Evolutionary conservation across 2,113 vertebrate genomes (phyloP).

Genomic region (Poecile atricapillus): DNA sequence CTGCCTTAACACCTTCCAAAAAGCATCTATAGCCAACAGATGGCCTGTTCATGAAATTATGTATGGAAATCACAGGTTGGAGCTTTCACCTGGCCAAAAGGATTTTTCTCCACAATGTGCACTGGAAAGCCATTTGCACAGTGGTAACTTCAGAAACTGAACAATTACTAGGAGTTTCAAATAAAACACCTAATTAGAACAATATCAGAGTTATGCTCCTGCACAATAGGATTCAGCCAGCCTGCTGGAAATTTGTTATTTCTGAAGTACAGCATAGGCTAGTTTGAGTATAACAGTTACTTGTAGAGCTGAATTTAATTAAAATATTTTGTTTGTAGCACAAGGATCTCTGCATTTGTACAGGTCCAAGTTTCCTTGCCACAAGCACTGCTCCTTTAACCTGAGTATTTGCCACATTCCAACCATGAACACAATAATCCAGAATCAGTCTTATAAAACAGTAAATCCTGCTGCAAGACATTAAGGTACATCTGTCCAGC

Average conservation of each 20-base stretch:
- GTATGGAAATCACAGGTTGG: background rate
- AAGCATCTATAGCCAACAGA: background rate
- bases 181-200: background rate
- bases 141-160: background rate
- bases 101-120: background rate
- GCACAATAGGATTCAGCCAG: background rate
- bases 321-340: background rate
- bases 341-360: background rate
- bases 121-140: background rate
- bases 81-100: background rate
- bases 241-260: background rate
- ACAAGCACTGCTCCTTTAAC: background rate
- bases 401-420: background rate
- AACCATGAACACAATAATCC: slow-evolving; percentile 30
- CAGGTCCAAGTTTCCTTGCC: background rate
- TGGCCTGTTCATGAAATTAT: background rate
- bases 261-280: background rate
- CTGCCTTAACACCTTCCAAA: background rate
- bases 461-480: slow-evolving; percentile 56
- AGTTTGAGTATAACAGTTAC: background rate
- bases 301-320: background rate
- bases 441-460: slow-evolving; percentile 19
- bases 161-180: background rate
- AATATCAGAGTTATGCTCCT: background rate
- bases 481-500: slow-evolving; percentile 54